Conservation (phyloP, 2,113 vertebrate genomes). For the Chaenogobius annularis region DNA sequence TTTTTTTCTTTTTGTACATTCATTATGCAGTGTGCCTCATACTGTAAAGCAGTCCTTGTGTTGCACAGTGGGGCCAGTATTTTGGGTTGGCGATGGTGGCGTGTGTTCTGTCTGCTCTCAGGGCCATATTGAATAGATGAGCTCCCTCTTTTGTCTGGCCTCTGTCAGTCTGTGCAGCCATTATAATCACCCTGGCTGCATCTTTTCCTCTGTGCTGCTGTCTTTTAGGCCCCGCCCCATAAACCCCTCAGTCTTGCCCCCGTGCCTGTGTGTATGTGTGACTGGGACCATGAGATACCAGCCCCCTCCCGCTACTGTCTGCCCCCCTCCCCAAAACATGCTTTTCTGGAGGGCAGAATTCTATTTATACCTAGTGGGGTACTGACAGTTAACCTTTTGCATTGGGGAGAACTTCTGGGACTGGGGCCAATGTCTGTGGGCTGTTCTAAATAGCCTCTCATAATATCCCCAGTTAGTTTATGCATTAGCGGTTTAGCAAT, state of each 20-base stretch:
- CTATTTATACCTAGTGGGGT: conserved; percentile 77
- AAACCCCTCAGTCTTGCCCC: conserved; percentile 37
- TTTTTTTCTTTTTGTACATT: background rate
- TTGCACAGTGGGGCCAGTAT: conserved; percentile 26
- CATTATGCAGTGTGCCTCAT: background rate
- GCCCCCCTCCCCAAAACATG: conserved; percentile 52
- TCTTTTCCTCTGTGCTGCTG: conserved; percentile 30
- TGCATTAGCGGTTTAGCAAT: conserved; percentile 33
- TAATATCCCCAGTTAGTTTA: conserved; percentile 13
- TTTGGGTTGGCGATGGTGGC: conserved; percentile 37
- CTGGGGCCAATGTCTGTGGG: conserved; percentile 64
- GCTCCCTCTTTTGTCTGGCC: conserved; percentile 60
- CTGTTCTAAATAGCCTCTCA: conserved; percentile 50
- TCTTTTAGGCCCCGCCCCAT: conserved; percentile 22
- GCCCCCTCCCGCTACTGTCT: conserved; percentile 33
- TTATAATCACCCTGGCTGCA: conserved; percentile 51
- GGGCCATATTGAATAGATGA: conserved; percentile 53
- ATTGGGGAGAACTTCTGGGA: conserved; percentile 73
- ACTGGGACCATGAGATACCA: conserved; percentile 54
- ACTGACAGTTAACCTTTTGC: conserved; percentile 81
- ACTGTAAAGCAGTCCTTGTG: conserved; percentile 6
- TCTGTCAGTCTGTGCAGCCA: conserved; percentile 57
- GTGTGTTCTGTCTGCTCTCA: conserved; percentile 64
- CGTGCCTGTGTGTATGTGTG: conserved; percentile 43
- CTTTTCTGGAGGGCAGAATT: conserved; percentile 71